phyloP scores from a whole-genome alignment of 2,797 vertebrate species.

The Merluccius polli region DNA sequence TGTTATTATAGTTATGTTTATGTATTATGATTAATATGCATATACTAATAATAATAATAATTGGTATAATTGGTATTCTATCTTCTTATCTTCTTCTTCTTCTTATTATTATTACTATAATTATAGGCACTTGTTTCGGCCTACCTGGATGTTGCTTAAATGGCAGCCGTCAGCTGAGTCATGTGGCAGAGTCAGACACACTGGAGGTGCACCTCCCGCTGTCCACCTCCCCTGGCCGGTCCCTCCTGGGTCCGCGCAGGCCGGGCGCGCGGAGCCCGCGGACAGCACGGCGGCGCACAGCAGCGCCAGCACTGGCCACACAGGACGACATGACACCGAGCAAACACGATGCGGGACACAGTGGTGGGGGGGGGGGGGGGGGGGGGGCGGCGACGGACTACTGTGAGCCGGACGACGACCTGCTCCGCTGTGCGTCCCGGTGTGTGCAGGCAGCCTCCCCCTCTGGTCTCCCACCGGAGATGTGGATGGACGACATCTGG shows the following conservation, averaged over 20 bases:
- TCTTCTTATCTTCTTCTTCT: too few relatives aligned
- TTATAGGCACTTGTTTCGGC: neutral
- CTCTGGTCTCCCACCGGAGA: slow-evolving; percentile 1
- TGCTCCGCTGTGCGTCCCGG: neutral
- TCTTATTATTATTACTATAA: too few relatives aligned
- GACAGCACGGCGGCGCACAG: slow-evolving; percentile 46
- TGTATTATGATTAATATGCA: neutral
- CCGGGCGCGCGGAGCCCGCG: slow-evolving; percentile 47
- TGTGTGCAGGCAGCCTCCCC: neutral
- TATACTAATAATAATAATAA: too few relatives aligned
- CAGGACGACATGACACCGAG: slow-evolving; percentile 36
- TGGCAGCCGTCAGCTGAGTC: slow-evolving; percentile 58
- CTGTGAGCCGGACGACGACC: neutral
- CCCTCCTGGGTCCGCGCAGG: slow-evolving; percentile 48
- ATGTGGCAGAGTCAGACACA: slow-evolving; percentile 71
- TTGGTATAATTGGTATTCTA: too few relatives aligned
- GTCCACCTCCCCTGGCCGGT: slow-evolving; percentile 55
- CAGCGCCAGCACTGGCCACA: slow-evolving; percentile 34
- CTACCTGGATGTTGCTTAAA: slow-evolving; percentile 68
- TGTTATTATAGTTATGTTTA: neutral
- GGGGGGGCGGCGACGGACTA: neutral
- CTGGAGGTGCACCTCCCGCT: slow-evolving; percentile 70
- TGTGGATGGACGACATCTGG: slow-evolving; percentile 28
- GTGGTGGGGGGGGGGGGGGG: neutral
- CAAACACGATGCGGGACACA: neutral